Base-by-base conservation (phyloP, 2,797 vertebrate genomes). In the Amblyraja radiata region DNA sequence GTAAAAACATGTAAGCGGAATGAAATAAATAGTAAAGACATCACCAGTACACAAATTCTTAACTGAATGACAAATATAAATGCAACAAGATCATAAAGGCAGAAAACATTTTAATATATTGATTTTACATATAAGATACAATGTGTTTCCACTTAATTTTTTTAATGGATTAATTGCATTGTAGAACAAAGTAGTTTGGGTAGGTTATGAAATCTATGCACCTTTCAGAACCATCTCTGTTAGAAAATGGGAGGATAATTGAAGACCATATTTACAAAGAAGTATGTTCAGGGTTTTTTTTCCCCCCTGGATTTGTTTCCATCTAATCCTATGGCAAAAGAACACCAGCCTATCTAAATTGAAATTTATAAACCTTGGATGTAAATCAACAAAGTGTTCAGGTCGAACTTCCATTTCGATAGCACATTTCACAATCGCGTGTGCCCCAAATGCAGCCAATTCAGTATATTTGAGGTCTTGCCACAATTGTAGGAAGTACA, bases 91-190 rank as follows among this genome's bases (percentile, higher is more conserved):
- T 21, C 46, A 28, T 13, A 58, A 39, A 74, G 32, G 68, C 39
- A 73, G 16, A 28, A 7, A 39, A 36, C 11, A 28, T 91, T 91
- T 88, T 36, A 78, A 78, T 36, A 36, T 88, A 32, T 54, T 32
- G 65, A 91, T 73, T 92, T 76, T 91, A 74, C 54, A 74, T 54
- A 91, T 36, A 88, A 54, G 28, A 25, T 74, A 76, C 39, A 76
- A 13, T 54, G 6, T 73, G 23, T 58, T 54, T 76, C 14, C 13
- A 36, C 32, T 90, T 74, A 23, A 73, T 71, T 10, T 16, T 81
- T 1, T n/a, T 25, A n/a, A 61, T 63, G 25, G 58, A 88, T 92
- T 28, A 10, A 11, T 16, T 74, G 13, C 36, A 73, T 8, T 8
- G 36, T 54, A 92, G 39, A 92, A 21, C 0, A 1, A 58, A 54